Percentiles rank a stretch among this genome's conserved stretches.
Conservation (phyloP, 1,140 invertebrate genomes). For the Tigriopus japonicus region DNA sequence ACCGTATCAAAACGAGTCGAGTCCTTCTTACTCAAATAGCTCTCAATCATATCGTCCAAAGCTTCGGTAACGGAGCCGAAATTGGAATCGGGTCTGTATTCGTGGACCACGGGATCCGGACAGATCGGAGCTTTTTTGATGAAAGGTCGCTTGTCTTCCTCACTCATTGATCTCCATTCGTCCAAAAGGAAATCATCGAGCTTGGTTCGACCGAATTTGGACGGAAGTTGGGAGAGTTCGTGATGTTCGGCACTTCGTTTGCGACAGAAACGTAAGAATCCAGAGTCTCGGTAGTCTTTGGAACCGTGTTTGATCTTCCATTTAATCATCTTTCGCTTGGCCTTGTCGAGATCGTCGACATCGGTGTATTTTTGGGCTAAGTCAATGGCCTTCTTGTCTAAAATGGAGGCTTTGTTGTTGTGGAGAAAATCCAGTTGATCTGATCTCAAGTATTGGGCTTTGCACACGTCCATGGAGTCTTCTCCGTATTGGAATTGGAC, state of each 20-base stretch:
- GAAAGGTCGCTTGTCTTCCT: conserved; percentile 18
- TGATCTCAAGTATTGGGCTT: conserved; percentile 60
- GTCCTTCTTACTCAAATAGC: conserved; percentile 36
- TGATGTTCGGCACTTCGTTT: not conserved
- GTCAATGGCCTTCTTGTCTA: conserved; percentile 36
- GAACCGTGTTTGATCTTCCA: conserved; percentile 1
- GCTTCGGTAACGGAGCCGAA: conserved; percentile 65
- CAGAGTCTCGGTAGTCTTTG: not conserved
- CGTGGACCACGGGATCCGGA: conserved; percentile 45
- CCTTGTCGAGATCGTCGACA: conserved; percentile 23
- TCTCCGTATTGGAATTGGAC: conserved; percentile 95
- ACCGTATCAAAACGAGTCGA: conserved; percentile 21
- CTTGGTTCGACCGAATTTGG: conserved; percentile 18
- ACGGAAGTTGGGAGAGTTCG: not conserved
- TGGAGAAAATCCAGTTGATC: conserved; percentile 61
- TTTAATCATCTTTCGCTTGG: conserved; percentile 26
- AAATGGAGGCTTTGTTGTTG: conserved; percentile 46
- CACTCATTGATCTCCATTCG: conserved; percentile 21
- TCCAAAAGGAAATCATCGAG: conserved; percentile 16
- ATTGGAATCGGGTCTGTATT: conserved; percentile 45
- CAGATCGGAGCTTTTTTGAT: conserved; percentile 19
- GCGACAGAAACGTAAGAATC: not conserved
- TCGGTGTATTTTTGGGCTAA: conserved; percentile 33
- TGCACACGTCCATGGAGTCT: conserved; percentile 82
- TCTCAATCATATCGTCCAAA: conserved; percentile 43